Evolutionary conservation across 2,113 vertebrate genomes (phyloP), one percentile per base, ranked within the genome.

Genomic region (Mola mola): DNA sequence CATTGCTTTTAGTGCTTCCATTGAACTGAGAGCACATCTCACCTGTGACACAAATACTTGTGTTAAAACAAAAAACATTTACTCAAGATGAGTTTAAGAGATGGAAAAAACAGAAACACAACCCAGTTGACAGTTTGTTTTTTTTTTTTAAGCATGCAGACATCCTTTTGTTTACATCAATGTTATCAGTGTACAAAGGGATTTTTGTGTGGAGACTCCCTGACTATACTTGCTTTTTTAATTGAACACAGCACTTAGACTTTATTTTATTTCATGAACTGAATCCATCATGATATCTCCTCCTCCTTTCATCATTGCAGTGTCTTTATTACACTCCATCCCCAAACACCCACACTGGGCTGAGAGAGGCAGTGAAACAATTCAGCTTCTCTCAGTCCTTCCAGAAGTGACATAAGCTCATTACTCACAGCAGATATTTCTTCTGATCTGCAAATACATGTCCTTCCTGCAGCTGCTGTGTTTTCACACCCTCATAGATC

Each of bases 361-460:
- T 6, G 40, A 58, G 58, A 50, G 52, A 59, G 52, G 52, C 58
- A 16, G 47, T 37, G 75, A 70, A 25, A 36, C 57, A 61, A 71
- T 37, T 62, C 66, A 62, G 73, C 52, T 50, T 49, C 56, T 1
- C 51, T 63, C 75, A 57, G 16, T 60, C 40, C 65, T 40, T 66
- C 71, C 65, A 66, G 59, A 56, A 75, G 46, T 71, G 80, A 63
- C 71, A 62, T 79, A 43, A 85, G 57, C 81, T 76, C 67, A 56
- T 83, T 73, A 64, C 74, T 73, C 63, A 52, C 37, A 31, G 66
- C 68, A 75, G 73, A 83, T 64, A 71, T 8, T 22, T 52, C 21
- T 57, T 63, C 53, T 77, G 55, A 84, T 84, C 81, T 74, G 56
- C 3, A 20, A 80, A 57, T 79, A 72, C 79, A 65, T 79, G 66